These are phyloP conservation scores for Drosophila silvestris DNA, from an alignment of 2,888 invertebrate species.

Conservation along the genomic window DNA sequence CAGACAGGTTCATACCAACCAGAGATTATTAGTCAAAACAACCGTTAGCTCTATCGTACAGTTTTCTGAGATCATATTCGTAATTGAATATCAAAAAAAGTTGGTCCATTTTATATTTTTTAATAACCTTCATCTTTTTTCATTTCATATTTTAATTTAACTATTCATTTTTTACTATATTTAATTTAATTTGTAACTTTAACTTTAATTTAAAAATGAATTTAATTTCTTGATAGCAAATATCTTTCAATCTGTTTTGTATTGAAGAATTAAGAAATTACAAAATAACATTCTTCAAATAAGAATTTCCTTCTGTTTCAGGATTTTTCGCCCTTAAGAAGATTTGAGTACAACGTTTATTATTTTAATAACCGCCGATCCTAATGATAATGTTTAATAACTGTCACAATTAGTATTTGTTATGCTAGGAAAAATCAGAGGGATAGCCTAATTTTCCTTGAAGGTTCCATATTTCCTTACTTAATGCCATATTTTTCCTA, in stretches of 20 bases:
- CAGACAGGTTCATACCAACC: not conserved
- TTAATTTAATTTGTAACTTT: not conserved
- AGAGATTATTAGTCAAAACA: not conserved
- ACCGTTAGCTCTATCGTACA: not conserved
- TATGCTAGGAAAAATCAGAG: not conserved
- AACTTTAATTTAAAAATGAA: not conserved
- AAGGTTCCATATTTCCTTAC: not conserved
- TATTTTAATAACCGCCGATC: not conserved
- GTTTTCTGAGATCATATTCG: not conserved
- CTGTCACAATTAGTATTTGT: not conserved
- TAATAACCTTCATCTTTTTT: not conserved
- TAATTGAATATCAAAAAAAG: not conserved
- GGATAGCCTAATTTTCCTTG: not conserved
- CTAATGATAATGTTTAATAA: not conserved
- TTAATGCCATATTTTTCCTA: not conserved
- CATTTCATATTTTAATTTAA: not conserved
- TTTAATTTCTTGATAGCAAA: not conserved
- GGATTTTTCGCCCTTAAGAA: not conserved
- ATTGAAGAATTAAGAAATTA: not conserved
- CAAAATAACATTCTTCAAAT: not conserved
- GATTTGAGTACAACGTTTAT: not conserved
- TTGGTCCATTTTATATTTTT: not conserved
- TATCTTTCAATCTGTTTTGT: not conserved
- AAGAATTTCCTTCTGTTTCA: not conserved
- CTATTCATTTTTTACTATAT: not conserved